Percentiles rank a stretch among this genome's conserved stretches.
Conservation (phyloP, 2,888 invertebrate genomes). For the Cinara cedri region DNA sequence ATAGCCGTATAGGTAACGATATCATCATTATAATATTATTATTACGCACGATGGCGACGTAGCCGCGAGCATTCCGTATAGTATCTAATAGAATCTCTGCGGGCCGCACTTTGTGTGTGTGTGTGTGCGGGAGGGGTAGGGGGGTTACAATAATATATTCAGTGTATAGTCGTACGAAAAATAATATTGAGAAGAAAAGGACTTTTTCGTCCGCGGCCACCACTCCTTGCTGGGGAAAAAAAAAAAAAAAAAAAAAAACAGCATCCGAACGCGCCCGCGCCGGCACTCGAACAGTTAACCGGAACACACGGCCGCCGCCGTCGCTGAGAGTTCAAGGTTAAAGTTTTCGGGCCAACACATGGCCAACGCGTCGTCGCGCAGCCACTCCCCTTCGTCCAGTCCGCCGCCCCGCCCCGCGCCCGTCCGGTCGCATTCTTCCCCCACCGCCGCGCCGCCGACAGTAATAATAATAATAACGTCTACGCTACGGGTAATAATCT, state of each 20-base stretch:
- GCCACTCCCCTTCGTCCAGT: neutral
- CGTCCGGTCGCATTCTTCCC: neutral
- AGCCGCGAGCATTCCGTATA: conserved; percentile 27
- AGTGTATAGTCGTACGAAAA: too few species aligned
- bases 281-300: conserved; percentile 49
- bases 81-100: conserved; percentile 33
- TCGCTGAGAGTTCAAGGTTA: conserved; percentile 56
- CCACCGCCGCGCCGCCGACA: neutral
- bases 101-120: too few species aligned
- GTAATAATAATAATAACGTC: neutral
- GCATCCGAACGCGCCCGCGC: conserved; percentile 44
- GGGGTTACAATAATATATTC: conserved; percentile 10
- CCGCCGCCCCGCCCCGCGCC: neutral
- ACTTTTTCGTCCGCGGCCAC: neutral
- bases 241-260: conserved; percentile 53
- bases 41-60: too few species aligned
- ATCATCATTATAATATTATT: too few species aligned
- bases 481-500: too few species aligned
- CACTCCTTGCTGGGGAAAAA: too few species aligned
- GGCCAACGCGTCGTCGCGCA: conserved; percentile 40
- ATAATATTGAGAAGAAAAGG: neutral
- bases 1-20: too few species aligned
- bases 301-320: conserved; percentile 45
- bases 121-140: conserved; percentile 14
- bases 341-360: conserved; percentile 51